Base-by-base conservation (phyloP, 1,140 invertebrate genomes). In the Heliconius congener region DNA sequence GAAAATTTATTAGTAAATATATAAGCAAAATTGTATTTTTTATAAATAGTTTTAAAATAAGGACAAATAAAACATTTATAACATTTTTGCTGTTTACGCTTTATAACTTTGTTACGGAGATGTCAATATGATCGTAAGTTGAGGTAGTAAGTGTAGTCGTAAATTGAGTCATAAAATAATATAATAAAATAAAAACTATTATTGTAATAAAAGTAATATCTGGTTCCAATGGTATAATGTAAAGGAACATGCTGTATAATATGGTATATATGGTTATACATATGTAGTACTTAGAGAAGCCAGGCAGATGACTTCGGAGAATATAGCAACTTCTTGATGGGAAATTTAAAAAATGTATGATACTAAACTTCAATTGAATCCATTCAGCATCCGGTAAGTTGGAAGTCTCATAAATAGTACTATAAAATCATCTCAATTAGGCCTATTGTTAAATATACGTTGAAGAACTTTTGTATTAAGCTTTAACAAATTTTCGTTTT, bases 311-410 rank as follows among this genome's bases (percentile, higher is more conserved):
- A 66, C 60, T 66, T 30, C 60, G 13, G 13, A 3, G 60, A 11
- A 30, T 27, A 16, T 16, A 66, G 60, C 60, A 66, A 66, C 60
- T 66, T 66, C n/a, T 66, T 66, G n/a, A 30, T 66, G 60, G 13
- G 60, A 66, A 66, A 66, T 66, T 18, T 30, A 66, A 16, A 27
- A 66, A 66, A 27, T 37, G 4, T 52, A 52, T 52, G 6, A 16
- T 66, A 42, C 74, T 13, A 75, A 75, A 27, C 55, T 39, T 75
- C 66, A 75, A 60, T 75, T 66, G 34, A 75, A 66, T 75, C 74
- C 55, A 34, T 75, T 75, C 73, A 19, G 5, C 74, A 50, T 75
- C 55, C 42, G 27, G 16, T 27, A 37, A 66, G 19, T 66, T 37
- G 30, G 52, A 74, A 60, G 8, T 57, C 18, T n/a, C n/a, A n/a